Percentiles rank a stretch among this genome's conserved stretches.
phyloP scores from a whole-genome alignment of 2,797 vertebrate species.

The Cynopterus sphinx region DNA sequence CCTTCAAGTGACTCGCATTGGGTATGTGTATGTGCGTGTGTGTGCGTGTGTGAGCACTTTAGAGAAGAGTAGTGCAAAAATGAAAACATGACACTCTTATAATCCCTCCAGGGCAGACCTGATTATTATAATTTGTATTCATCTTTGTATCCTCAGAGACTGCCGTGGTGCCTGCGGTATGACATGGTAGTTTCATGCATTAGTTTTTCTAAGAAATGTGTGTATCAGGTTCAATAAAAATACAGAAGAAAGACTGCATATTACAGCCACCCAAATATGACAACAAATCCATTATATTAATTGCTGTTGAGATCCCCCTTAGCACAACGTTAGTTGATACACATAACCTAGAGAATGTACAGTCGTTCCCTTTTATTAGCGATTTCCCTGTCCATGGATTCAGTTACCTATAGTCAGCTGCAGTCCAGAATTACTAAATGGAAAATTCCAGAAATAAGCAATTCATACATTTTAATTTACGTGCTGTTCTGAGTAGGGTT shows the following conservation, averaged over 20 bases:
- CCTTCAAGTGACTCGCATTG: background rate
- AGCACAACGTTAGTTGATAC: rapidly evolving
- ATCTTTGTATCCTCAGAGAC: background rate
- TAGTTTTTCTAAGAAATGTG: background rate
- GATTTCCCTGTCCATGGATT: background rate
- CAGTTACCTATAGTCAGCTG: background rate
- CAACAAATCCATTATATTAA: background rate
- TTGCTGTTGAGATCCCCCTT: background rate
- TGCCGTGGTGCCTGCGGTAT: background rate
- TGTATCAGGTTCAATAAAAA: background rate
- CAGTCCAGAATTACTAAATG: background rate
- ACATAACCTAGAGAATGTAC: background rate
- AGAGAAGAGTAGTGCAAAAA: background rate
- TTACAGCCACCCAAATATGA: background rate
- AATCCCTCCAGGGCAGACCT: background rate
- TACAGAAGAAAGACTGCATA: background rate
- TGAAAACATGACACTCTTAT: background rate
- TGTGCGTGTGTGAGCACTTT: background rate
- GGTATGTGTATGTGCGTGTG: too few relatives aligned
- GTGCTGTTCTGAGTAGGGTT: background rate
- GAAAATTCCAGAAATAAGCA: background rate
- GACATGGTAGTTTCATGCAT: background rate
- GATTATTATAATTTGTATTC: background rate
- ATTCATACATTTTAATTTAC: background rate
- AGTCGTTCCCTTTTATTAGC: background rate